Conservation (phyloP, 2,113 vertebrate species). For the Vidua chalybeata region DNA sequence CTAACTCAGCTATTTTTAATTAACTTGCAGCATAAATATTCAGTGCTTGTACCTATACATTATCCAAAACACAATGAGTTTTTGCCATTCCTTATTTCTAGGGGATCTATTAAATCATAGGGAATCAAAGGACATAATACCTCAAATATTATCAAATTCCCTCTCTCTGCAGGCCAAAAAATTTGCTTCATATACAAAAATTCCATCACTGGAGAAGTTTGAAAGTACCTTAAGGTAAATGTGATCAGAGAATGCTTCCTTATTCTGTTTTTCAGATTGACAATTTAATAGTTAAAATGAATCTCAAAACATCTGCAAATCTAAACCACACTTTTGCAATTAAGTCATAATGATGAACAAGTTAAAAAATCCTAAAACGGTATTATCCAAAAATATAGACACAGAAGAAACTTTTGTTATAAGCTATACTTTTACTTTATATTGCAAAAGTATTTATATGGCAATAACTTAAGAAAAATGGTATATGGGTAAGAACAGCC, state of each 20-base stretch:
- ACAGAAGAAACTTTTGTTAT: neutral
- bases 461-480: neutral
- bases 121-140: neutral
- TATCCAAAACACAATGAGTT: neutral
- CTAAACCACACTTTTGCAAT: neutral
- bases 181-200: neutral
- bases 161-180: neutral
- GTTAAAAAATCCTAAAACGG: neutral
- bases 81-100: neutral
- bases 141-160: neutral
- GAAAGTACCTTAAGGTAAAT: neutral
- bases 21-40: neutral
- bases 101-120: neutral
- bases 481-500: neutral
- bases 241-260: neutral
- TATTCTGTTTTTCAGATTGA: neutral
- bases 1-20: neutral
- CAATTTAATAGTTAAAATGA: neutral
- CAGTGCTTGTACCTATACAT: neutral
- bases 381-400: neutral
- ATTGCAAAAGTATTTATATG: neutral
- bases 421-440: neutral
- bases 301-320: neutral
- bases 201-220: neutral
- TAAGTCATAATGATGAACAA: neutral